phyloP scores from a whole-genome alignment of 1,140 invertebrate species.

The Meloidogyne floridensis region DNA sequence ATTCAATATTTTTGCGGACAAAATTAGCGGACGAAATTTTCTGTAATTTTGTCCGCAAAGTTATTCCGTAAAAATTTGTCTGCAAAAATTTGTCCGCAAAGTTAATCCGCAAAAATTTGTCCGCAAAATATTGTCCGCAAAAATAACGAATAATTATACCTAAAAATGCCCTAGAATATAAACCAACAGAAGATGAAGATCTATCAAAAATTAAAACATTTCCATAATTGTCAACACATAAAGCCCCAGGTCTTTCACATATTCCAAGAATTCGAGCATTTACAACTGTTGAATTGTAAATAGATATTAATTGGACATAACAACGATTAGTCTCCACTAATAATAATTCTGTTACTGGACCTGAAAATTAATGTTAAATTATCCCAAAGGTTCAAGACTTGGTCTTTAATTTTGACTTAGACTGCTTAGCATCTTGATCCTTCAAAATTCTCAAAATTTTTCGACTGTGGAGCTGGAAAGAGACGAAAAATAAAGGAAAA shows the following conservation, averaged over 20 bases:
- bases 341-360: conserved; percentile 40
- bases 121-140: background rate
- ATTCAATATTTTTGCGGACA: too few species aligned
- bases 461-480: too few species aligned
- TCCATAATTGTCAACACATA: conserved; percentile 43
- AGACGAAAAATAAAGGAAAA: too few species aligned
- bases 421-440: too few species aligned
- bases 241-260: conserved; percentile 45
- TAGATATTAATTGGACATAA: conserved; percentile 36
- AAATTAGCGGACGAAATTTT: too few species aligned
- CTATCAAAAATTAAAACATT: conserved; percentile 54
- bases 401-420: too few species aligned
- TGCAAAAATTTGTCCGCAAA: too few species aligned
- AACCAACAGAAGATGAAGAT: conserved; percentile 39
- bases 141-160: too few species aligned
- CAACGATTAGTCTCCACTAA: conserved; percentile 38
- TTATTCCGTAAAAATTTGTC: too few species aligned
- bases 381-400: too few species aligned
- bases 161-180: conserved; percentile 39
- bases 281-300: conserved; percentile 43
- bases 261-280: conserved; percentile 42
- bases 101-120: background rate
- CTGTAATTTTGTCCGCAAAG: too few species aligned
- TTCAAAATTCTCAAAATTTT: too few species aligned
- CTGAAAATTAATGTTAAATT: conserved; percentile 22